These are phyloP conservation scores for Tetramorium bicarinatum DNA, from an alignment of 2,888 invertebrate species.

Conservation along the genomic window DNA sequence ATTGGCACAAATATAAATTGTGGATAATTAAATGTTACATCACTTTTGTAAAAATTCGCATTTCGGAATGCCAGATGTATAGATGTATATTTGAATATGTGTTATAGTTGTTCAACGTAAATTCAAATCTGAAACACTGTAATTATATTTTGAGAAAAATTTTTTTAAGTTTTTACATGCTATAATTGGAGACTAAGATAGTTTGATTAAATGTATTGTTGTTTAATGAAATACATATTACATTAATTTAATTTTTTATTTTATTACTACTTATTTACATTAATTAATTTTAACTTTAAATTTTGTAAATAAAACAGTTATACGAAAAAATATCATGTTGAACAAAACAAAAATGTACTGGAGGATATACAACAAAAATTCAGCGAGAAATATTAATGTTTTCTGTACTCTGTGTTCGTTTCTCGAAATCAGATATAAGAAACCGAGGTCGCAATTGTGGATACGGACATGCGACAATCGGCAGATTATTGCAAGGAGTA, in stretches of 20 bases:
- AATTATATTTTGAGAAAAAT: not conserved
- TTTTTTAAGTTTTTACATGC: not conserved
- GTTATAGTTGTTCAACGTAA: not conserved
- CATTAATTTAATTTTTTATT: not conserved
- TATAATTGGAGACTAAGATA: not conserved
- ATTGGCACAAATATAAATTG: no score
- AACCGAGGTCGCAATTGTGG: not conserved
- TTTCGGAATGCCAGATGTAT: no score
- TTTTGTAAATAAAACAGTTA: not conserved
- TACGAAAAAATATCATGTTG: not conserved
- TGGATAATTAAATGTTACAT: no score
- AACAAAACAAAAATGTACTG: not conserved
- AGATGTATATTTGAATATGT: no score
- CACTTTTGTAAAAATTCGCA: no score
- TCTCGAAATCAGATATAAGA: slow-evolving; percentile 10
- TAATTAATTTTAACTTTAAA: no score
- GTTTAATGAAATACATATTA: not conserved
- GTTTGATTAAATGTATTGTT: not conserved
- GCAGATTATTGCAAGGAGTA: slow-evolving; percentile 4
- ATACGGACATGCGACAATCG: not conserved
- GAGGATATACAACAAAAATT: not conserved
- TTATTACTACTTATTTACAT: no score
- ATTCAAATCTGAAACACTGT: not conserved
- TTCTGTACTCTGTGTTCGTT: not conserved
- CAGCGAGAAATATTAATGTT: not conserved